These are phyloP conservation scores for Pomatorhinus ruficollis DNA, from an alignment of 2,113 vertebrate genomes.

Conservation along the genomic window DNA sequence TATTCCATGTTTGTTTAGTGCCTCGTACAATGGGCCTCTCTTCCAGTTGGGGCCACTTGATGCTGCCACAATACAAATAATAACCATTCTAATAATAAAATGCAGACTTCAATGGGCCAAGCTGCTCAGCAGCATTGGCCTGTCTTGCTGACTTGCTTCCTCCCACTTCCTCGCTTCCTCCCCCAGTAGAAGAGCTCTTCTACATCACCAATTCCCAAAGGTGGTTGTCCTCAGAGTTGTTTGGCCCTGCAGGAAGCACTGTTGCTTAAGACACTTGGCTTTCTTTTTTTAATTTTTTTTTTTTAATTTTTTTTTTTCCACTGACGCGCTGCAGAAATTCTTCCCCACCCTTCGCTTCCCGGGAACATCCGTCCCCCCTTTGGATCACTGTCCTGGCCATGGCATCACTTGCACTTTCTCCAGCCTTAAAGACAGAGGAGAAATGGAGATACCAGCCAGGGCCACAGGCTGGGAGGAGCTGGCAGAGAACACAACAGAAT, in stretches of 20 bases:
- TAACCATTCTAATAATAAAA: slow-evolving; percentile 61
- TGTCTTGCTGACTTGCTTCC: slow-evolving; percentile 55
- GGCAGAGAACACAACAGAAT: background rate
- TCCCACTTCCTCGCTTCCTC: slow-evolving; percentile 52
- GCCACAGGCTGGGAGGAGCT: background rate
- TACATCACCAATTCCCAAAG: slow-evolving; percentile 56
- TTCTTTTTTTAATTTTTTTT: background rate
- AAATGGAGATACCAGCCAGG: background rate
- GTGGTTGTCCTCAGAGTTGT: slow-evolving; percentile 41
- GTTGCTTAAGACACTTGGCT: slow-evolving; percentile 50
- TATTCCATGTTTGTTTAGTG: slow-evolving; percentile 27
- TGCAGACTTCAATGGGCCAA: slow-evolving; percentile 43
- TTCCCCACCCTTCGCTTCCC: slow-evolving; percentile 37
- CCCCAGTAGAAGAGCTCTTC: background rate
- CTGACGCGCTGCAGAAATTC: background rate
- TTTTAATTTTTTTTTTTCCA: background rate
- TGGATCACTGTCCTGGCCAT: accelerated
- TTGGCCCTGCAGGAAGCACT: slow-evolving; percentile 56
- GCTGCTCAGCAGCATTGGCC: background rate
- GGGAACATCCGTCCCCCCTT: background rate
- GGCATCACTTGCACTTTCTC: background rate
- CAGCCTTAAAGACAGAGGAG: background rate
- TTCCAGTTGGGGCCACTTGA: slow-evolving; percentile 38
- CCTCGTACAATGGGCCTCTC: slow-evolving; percentile 22
- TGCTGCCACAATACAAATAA: slow-evolving; percentile 55